Base-by-base conservation (phyloP, 2,888 invertebrate species). In the Phyto melanocephala region DNA sequence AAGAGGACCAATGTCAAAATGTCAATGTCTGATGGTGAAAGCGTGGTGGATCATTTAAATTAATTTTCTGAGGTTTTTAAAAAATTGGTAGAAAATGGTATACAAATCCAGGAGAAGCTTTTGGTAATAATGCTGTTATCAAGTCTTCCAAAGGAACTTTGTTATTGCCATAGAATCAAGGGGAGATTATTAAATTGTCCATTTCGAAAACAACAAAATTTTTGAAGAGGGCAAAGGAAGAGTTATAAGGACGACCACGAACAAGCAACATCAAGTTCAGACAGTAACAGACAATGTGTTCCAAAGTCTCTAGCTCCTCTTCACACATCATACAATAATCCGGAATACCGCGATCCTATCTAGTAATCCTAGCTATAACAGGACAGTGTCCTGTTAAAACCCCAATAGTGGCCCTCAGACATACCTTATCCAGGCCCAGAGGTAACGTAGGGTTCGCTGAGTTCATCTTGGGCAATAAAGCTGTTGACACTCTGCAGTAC, bases 121-220 rank as follows among this genome's bases (percentile, higher is more conserved):
- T 22, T 80, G 17, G 35, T 28, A 10, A 80, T 75, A 22, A 75
- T 81, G 24, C 54, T 81, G 3, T n/a, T 81, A 20, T 77, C 77
- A 7, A 81, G 72, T 62, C 58, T 72, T 13, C 68, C 81, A 8
- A 56, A 54, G 11, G 17, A 81, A 81, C 17, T 77, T 81, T 42
- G 67, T 81, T 5, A 35, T 81, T 8, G 81, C 81, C 2, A 77
- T 81, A 47, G 77, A 81, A 50, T 74, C 81, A 1, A 58, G 77
- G 0, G 77, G 77, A 42, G 47, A 22, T 63, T 75, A 22, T 75
- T 63, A 1, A 33, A 13, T 11, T 71, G 65, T 8, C 17, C 22
- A 2, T 20, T 35, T 1, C 17, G 65, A 17, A 76, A 80, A 50
- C 22, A 45, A 20, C 76, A 76, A 15, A 47, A 71, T 50, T 33